Evolutionary conservation across 2,888 invertebrate genomes (phyloP).

Genomic region (Eristalinus sepulchralis): DNA sequence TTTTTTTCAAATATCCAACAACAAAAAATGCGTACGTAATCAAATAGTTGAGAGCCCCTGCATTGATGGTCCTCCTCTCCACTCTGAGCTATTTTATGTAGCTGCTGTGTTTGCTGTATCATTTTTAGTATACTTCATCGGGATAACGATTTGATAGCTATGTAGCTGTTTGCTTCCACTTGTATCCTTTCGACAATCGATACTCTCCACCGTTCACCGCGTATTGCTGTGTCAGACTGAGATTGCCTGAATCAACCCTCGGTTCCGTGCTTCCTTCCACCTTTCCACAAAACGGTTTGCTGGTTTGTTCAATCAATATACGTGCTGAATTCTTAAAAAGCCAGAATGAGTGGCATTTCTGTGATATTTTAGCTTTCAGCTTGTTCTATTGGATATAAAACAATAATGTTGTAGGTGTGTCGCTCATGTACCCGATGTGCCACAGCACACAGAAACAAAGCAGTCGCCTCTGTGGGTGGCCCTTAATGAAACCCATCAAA

Average conservation of each 20-base stretch:
- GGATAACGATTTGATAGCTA: slow-evolving; percentile 59
- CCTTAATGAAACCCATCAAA: slow-evolving; percentile 56
- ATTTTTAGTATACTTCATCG: slow-evolving; percentile 57
- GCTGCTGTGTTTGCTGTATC: slow-evolving; percentile 56
- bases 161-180: slow-evolving; percentile 55
- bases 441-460: slow-evolving; percentile 28
- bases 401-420: slow-evolving; percentile 62
- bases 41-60: slow-evolving; percentile 8
- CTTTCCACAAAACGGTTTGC: slow-evolving; percentile 54
- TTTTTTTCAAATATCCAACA: no score
- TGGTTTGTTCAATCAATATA: slow-evolving; percentile 71
- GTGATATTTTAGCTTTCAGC: slow-evolving; percentile 68
- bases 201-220: slow-evolving; percentile 40
- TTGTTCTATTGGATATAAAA: slow-evolving; percentile 59
- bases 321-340: slow-evolving; percentile 69
- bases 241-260: slow-evolving; percentile 36
- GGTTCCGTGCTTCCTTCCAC: neutral
- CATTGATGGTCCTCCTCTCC: neutral
- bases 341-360: slow-evolving; percentile 68
- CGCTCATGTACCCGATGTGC: neutral
- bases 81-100: slow-evolving; percentile 38
- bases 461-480: neutral
- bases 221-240: slow-evolving; percentile 52
- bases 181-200: slow-evolving; percentile 67
- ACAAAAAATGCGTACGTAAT: neutral